Percentiles rank a stretch among this genome's conserved stretches.
Conservation (phyloP, 1,140 invertebrate species). For the Micrasema longulum region DNA sequence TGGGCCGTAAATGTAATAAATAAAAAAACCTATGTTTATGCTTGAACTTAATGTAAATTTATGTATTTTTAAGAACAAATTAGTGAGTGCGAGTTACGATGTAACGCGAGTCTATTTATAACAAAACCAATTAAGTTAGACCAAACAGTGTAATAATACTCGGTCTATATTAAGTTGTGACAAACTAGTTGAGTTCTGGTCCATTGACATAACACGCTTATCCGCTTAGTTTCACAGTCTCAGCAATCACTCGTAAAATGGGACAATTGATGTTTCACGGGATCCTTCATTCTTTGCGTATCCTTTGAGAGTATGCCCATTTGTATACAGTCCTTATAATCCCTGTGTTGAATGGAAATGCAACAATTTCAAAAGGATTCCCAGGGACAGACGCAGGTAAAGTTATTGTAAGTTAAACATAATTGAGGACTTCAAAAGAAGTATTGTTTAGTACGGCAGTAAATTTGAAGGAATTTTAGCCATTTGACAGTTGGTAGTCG, state of each 20-base stretch:
- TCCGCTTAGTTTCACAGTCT: slow-evolving; percentile 6
- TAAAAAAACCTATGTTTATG: no score
- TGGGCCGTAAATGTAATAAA: no score
- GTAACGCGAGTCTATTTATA: no score
- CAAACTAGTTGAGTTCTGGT: slow-evolving; percentile 8
- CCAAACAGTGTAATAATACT: no score
- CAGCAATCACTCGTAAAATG: slow-evolving; percentile 3
- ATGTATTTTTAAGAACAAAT: no score
- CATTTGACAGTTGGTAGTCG: slow-evolving; percentile 12
- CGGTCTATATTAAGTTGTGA: slow-evolving; percentile 7
- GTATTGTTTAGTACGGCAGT: background rate
- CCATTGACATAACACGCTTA: slow-evolving; percentile 21
- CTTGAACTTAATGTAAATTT: no score
- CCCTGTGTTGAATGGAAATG: slow-evolving; percentile 14
- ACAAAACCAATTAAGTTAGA: no score
- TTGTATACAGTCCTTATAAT: slow-evolving; percentile 21
- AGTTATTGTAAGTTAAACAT: slow-evolving; percentile 23
- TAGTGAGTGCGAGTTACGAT: no score
- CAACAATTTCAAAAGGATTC: slow-evolving; percentile 30
- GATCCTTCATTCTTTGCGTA: background rate
- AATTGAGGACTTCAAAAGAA: slow-evolving; percentile 7
- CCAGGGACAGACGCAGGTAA: slow-evolving; percentile 6
- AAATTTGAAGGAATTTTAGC: slow-evolving; percentile 25
- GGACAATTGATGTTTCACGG: slow-evolving; percentile 5
- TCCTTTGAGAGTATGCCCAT: slow-evolving; percentile 23